These are phyloP conservation scores for Leptopilina boulardi DNA, from an alignment of 1,140 invertebrate species.

Conservation along the genomic window DNA sequence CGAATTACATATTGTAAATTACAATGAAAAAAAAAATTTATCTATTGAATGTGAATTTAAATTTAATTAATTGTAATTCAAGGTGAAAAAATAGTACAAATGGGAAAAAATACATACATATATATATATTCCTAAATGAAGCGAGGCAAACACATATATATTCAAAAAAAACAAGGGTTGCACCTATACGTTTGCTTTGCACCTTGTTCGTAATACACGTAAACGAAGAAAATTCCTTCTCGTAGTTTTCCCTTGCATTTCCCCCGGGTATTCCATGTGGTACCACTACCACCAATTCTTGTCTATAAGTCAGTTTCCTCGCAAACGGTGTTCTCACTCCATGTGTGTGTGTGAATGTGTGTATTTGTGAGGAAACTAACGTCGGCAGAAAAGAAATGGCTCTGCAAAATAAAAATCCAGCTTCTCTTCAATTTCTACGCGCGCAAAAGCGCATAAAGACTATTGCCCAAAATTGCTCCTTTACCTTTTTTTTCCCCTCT, in stretches of 20 bases:
- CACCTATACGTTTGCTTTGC: neutral
- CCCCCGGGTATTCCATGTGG: conserved; percentile 26
- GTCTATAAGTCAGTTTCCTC: conserved; percentile 27
- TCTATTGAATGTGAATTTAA: too few relatives aligned
- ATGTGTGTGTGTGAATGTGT: neutral
- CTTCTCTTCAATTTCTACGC: neutral
- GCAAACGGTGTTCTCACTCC: conserved; percentile 21
- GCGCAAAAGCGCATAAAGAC: neutral
- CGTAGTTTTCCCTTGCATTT: conserved; percentile 29
- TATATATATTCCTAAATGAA: too few relatives aligned
- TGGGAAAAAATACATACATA: too few relatives aligned
- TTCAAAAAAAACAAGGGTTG: neutral
- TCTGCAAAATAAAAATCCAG: conserved; percentile 15
- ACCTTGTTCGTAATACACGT: neutral
- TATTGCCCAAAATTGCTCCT: neutral
- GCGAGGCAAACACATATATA: too few relatives aligned
- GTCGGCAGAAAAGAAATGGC: conserved; percentile 16
- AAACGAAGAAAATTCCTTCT: conserved; percentile 29
- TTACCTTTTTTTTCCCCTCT: neutral
- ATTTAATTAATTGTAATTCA: too few relatives aligned
- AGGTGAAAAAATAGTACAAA: too few relatives aligned
- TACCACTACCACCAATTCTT: neutral
- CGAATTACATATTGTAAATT: too few relatives aligned
- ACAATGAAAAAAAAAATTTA: too few relatives aligned
- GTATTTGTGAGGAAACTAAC: conserved; percentile 27